These are phyloP conservation scores for Caenorhabditis tropicalis DNA, from an alignment of 1,140 invertebrate genomes.

Conservation along the genomic window DNA sequence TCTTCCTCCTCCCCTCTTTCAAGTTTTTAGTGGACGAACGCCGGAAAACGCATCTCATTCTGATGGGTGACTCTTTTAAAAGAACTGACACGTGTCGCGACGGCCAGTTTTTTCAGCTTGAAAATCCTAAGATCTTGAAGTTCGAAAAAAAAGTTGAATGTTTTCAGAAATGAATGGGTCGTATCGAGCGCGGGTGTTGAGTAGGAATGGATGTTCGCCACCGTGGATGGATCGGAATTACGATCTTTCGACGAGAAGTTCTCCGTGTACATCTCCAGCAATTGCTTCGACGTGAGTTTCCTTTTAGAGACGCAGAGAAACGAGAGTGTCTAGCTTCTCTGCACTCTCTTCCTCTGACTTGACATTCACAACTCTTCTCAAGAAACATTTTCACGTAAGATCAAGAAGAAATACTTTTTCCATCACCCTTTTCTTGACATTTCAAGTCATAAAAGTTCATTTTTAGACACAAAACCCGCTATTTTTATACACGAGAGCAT, in stretches of 20 bases:
- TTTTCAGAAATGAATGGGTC: conserved; percentile 51
- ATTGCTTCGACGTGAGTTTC: conserved; percentile 40
- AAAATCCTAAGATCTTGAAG: too few relatives aligned
- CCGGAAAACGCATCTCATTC: conserved; percentile 8
- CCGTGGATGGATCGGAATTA: conserved; percentile 43
- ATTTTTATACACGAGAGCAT: too few relatives aligned
- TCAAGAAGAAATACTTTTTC: too few relatives aligned
- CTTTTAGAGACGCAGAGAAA: not conserved
- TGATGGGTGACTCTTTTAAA: not conserved
- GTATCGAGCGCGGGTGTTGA: conserved; percentile 43
- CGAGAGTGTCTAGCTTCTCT: too few relatives aligned
- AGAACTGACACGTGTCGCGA: not conserved
- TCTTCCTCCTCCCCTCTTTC: not conserved
- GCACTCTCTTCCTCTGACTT: too few relatives aligned
- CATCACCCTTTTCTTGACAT: too few relatives aligned
- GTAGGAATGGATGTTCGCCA: conserved; percentile 39
- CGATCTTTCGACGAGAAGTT: conserved; percentile 1
- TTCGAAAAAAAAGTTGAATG: not conserved
- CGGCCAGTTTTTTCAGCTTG: too few relatives aligned
- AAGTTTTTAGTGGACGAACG: not conserved
- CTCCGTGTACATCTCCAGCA: conserved; percentile 39
- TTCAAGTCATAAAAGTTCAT: too few relatives aligned
- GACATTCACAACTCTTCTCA: too few relatives aligned
- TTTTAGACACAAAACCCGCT: too few relatives aligned
- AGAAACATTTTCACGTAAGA: too few relatives aligned